Conservation (phyloP, 2,888 invertebrate species). For the Drosophila setosimentum region DNA sequence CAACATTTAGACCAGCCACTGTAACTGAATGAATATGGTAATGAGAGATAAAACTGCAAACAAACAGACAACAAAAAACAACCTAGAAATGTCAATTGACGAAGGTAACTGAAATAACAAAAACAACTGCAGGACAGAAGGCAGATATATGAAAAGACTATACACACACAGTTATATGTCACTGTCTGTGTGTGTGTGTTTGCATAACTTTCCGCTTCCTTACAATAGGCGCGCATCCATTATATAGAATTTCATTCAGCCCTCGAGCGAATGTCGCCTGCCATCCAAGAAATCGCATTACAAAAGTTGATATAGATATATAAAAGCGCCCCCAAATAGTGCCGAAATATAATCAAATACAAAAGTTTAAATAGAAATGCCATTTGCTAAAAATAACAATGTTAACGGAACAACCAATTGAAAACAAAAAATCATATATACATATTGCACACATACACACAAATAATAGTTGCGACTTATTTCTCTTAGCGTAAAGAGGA, state of each 20-base stretch:
- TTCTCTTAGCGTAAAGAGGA: constrained; percentile 27
- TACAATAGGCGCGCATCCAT: constrained; percentile 22
- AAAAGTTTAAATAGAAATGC: constrained; percentile 73
- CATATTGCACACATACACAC: not conserved
- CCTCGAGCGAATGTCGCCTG: constrained; percentile 19
- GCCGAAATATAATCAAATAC: constrained; percentile 53
- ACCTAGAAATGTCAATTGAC: constrained; percentile 76
- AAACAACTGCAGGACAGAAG: constrained; percentile 28
- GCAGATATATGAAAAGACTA: constrained; percentile 43
- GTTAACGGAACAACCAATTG: constrained; percentile 23
- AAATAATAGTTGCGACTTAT: constrained; percentile 47
- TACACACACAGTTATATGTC: constrained; percentile 21
- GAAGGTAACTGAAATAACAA: constrained; percentile 44
- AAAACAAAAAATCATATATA: constrained; percentile 15
- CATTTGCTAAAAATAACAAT: constrained; percentile 66
- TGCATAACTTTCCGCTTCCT: constrained; percentile 42
- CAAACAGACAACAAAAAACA: constrained; percentile 34
- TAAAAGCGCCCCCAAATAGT: constrained; percentile 12
- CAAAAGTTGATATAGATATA: constrained; percentile 30
- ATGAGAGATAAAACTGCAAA: constrained; percentile 20
- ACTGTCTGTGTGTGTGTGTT: constrained; percentile 6
- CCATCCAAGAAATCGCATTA: constrained; percentile 51
- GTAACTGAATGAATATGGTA: constrained; percentile 17
- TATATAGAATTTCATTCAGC: constrained; percentile 51
- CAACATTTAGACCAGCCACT: constrained; percentile 39